Conservation (phyloP, 2,797 vertebrate genomes). For the Mionectes olivaceus region DNA sequence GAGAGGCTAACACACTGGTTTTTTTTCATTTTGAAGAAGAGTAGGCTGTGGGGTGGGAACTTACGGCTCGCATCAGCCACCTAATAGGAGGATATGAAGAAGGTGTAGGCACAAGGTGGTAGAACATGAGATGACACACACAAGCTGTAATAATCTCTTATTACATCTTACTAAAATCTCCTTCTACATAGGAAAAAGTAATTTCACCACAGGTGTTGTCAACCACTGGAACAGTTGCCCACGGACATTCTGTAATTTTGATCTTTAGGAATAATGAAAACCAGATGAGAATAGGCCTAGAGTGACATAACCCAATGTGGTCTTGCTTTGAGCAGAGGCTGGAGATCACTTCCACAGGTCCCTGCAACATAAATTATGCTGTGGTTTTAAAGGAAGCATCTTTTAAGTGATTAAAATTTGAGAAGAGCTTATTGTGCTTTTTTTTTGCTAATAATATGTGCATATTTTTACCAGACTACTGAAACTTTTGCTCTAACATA, state of each 20-base stretch:
- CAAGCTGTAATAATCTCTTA: background rate
- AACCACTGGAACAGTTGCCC: background rate
- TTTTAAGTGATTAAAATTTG: background rate
- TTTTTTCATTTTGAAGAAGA: background rate
- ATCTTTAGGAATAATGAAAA: background rate
- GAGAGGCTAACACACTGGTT: background rate
- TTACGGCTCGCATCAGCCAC: background rate
- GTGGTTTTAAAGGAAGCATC: background rate
- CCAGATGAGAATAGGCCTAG: background rate
- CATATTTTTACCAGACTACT: background rate
- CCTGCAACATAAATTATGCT: background rate
- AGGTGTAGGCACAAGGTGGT: background rate
- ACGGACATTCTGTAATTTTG: background rate
- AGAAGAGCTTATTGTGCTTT: background rate
- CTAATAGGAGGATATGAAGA: background rate
- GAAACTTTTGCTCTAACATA: background rate
- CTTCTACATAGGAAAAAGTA: background rate
- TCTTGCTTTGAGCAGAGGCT: background rate
- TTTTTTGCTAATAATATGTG: background rate
- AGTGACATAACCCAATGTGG: background rate
- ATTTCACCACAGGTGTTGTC: background rate
- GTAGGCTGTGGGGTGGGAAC: background rate
- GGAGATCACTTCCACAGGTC: background rate
- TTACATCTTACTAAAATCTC: background rate
- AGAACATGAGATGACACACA: background rate